These are phyloP conservation scores for Copidosoma aretas DNA, from an alignment of 2,888 invertebrate genomes.

Conservation along the genomic window DNA sequence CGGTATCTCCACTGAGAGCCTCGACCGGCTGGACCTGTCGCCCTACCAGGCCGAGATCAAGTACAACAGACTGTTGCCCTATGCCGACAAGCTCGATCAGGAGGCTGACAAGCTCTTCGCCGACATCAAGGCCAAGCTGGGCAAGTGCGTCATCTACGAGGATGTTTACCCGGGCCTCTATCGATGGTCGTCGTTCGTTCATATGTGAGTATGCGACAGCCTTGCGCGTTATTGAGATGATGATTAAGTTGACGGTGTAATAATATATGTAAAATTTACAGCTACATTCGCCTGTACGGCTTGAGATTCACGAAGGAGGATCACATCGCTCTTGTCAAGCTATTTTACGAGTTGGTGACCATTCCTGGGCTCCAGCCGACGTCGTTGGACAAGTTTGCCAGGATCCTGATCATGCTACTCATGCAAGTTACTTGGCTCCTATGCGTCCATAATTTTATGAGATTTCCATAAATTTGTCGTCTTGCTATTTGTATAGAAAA, in stretches of 20 bases:
- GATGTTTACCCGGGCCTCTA: conserved; percentile 66
- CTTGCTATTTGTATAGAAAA: conserved; percentile 68
- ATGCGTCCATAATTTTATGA: background rate
- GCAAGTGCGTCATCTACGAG: conserved; percentile 76
- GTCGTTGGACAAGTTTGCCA: conserved; percentile 19
- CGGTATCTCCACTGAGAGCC: conserved; percentile 26
- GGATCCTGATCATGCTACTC: conserved; percentile 35
- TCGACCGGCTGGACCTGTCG: conserved; percentile 12
- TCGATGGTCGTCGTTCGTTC: conserved; percentile 16
- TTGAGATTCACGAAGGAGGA: conserved; percentile 89
- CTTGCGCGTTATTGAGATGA: background rate
- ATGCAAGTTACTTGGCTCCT: conserved; percentile 31
- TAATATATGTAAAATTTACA: too few relatives aligned
- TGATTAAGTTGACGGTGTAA: too few relatives aligned
- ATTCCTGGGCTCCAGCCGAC: conserved; percentile 70
- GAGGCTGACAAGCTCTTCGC: conserved; percentile 75
- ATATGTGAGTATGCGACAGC: conserved; percentile 13
- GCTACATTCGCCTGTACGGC: conserved; percentile 85
- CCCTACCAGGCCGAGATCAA: conserved; percentile 25
- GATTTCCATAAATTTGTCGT: conserved; percentile 5
- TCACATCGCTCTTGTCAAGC: conserved; percentile 80
- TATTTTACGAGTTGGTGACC: conserved; percentile 78
- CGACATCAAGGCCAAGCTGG: conserved; percentile 81
- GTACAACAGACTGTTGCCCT: conserved; percentile 30
- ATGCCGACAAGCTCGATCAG: conserved; percentile 65